phyloP scores from a whole-genome alignment of 2,113 vertebrate species.

The Hiodon alosoides region DNA sequence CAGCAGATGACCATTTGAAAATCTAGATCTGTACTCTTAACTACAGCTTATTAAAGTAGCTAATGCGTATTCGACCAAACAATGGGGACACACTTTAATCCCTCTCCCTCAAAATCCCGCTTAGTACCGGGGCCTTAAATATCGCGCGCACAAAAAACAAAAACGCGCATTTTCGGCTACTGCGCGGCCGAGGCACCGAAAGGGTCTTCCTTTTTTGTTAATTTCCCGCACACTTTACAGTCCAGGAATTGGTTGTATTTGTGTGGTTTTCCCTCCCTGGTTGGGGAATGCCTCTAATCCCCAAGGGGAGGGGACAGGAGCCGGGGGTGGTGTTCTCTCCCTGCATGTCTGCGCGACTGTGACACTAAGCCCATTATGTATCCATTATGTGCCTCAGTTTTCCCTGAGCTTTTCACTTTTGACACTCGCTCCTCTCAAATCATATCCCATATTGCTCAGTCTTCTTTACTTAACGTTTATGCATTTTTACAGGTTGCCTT shows the following conservation, averaged over 20 bases:
- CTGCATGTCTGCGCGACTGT: conserved; percentile 56
- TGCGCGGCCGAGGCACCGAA: background rate
- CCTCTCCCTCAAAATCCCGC: conserved; percentile 43
- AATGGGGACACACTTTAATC: conserved; percentile 48
- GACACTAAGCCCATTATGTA: conserved; percentile 71
- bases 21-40: conserved; percentile 78
- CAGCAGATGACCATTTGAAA: conserved; percentile 70
- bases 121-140: conserved; percentile 49
- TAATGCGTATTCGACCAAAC: conserved; percentile 60
- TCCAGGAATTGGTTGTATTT: conserved; percentile 49
- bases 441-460: conserved; percentile 31
- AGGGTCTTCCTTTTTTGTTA: conserved; percentile 34
- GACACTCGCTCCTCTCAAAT: conserved; percentile 58
- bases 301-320: conserved; percentile 46
- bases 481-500: conserved; percentile 40
- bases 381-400: conserved; percentile 69
- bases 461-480: conserved; percentile 43
- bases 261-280: conserved; percentile 48
- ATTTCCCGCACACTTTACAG: conserved; percentile 39
- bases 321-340: conserved; percentile 51
- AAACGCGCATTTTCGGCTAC: conserved; percentile 27
- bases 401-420: conserved; percentile 61
- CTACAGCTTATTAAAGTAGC: conserved; percentile 73
- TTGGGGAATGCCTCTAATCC: conserved; percentile 50
- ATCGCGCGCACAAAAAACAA: conserved; percentile 43